phyloP scores from a whole-genome alignment of 2,888 invertebrate genomes.

The Adela reaumurella region DNA sequence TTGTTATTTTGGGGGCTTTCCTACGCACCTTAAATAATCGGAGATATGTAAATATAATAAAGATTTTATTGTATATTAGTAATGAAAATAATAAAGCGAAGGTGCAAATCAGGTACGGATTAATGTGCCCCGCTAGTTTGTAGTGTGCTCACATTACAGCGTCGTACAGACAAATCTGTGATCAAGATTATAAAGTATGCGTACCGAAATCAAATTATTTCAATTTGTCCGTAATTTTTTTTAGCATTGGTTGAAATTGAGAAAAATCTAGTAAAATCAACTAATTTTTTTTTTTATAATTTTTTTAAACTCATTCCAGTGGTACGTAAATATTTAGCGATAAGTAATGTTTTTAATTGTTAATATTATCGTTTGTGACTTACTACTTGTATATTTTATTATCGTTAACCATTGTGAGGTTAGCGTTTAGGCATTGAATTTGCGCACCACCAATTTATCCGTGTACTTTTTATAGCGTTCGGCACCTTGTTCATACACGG shows the following conservation, averaged over 20 bases:
- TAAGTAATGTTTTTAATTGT: background rate
- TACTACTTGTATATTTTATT: background rate
- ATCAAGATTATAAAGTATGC: background rate
- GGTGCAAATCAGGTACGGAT: background rate
- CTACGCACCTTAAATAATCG: too few relatives aligned
- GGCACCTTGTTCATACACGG: too few relatives aligned
- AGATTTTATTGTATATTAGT: background rate
- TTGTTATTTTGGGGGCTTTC: background rate
- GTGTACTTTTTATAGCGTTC: too few relatives aligned
- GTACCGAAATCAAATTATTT: too few relatives aligned
- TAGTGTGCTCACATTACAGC: background rate
- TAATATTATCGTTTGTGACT: background rate
- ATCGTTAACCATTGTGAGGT: background rate
- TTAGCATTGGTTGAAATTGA: too few relatives aligned
- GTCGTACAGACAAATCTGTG: background rate
- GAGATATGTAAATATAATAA: background rate
- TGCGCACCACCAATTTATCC: background rate
- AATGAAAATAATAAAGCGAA: background rate
- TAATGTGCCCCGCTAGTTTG: background rate
- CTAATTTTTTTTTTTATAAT: too few relatives aligned
- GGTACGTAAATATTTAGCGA: background rate
- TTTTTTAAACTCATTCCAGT: background rate
- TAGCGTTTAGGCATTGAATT: background rate
- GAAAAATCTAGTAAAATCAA: too few relatives aligned
- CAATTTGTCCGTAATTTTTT: too few relatives aligned